Evolutionary conservation across 2,113 vertebrate species (phyloP), one percentile per base, ranked within the genome.

Genomic region (Spilogale gracilis): DNA sequence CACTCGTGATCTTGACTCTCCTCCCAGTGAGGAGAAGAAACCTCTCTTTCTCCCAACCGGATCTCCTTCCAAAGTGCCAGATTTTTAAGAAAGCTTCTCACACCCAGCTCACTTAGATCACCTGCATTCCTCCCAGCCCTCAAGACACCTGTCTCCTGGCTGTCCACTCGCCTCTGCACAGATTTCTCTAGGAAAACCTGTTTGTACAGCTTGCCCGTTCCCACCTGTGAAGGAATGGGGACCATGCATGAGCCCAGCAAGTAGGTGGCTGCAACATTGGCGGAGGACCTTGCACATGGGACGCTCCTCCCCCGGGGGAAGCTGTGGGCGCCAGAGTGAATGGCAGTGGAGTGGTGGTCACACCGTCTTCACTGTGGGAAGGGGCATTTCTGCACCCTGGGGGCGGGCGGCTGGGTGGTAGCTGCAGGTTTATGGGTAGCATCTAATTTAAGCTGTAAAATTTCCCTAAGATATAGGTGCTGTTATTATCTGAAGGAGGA

Each of bases 321-420:
- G 58, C 17, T 0, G 1, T 1, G 9, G 50, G 30, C 5, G 23
- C 30, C 27, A 38, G 82, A 50, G 45, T 5, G 14, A 63, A 54
- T 2, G 23, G 20, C 87, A 32, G 9, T 11, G n/a, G 25, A 25
- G n/a, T 2, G 6, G 11, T 25, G 14, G 17, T 16, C 8, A 7
- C 0, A 1, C 56, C 3, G 8, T 27, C 6, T 48, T 56, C 32
- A 14, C 12, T 0, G 27, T 5, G 45, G 45, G 10, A 48, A 0
- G 9, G 2, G 21, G 11, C 30, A 18, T 58, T 16, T 67, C 48
- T 1, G 18, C 30, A 61, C 9, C 54, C 9, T 1, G 32, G 58
- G 3, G 32, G 56, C 17, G 38, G 25, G 63, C 5, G 10, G 61
- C 71, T 56, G 73, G 25, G 73, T 23, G 12, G 4, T 38, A 0